A percentile compares a stretch with the other conserved stretches of the same genome.
Evolutionary conservation across 2,797 vertebrate species (phyloP).

Genomic region (Pseudotriccus pelzelni): DNA sequence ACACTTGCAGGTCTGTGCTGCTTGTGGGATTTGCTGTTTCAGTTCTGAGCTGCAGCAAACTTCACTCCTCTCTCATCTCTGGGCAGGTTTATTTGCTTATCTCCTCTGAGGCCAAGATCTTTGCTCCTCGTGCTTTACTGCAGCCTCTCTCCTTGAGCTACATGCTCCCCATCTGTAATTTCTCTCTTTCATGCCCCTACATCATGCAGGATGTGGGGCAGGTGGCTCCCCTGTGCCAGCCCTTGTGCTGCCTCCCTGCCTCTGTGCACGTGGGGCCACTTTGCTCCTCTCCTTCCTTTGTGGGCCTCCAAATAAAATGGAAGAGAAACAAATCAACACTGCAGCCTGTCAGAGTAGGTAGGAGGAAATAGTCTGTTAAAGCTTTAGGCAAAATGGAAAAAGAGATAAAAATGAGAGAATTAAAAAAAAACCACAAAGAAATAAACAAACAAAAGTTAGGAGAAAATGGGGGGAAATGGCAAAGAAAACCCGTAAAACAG

Average conservation of each 20-base stretch:
- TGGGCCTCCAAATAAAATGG: background rate
- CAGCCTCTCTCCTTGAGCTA: background rate
- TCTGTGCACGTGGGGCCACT: rapidly evolving
- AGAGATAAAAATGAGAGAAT: background rate
- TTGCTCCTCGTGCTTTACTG: background rate
- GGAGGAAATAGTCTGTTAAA: background rate
- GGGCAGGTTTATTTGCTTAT: background rate
- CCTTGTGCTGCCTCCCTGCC: background rate
- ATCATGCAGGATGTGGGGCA: rapidly evolving
- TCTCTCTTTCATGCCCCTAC: background rate
- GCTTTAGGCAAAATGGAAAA: background rate
- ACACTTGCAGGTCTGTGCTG: background rate
- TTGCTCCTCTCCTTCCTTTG: background rate
- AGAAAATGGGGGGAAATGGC: background rate
- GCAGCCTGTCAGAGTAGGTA: background rate
- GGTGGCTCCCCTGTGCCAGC: rapidly evolving
- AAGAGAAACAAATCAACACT: background rate
- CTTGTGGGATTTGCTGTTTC: background rate
- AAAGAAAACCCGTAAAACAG: background rate
- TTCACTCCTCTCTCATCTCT: background rate
- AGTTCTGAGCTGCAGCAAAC: background rate
- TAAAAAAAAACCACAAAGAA: background rate
- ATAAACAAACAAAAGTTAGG: no score
- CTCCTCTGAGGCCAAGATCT: background rate
- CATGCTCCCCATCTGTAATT: background rate